Evolutionary conservation across 2,113 vertebrate genomes (phyloP).

Genomic region (Cochlearius cochlearius): DNA sequence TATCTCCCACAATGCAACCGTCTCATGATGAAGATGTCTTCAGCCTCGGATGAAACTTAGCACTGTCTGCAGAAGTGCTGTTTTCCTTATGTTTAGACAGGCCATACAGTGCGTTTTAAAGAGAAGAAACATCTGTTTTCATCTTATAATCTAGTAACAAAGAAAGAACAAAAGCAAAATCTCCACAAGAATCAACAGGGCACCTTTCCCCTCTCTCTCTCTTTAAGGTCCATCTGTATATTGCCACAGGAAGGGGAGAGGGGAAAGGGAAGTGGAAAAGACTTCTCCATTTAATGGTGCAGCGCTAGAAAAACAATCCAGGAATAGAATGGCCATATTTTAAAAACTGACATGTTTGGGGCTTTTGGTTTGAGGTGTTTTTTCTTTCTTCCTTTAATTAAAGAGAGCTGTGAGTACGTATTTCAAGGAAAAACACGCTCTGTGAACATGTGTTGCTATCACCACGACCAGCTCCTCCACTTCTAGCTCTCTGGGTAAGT

Average conservation of each 20-base stretch:
- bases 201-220: background rate
- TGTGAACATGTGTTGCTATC: background rate
- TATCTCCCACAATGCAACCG: background rate
- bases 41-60: background rate
- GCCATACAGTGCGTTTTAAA: background rate
- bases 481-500: background rate
- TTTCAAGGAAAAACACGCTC: background rate
- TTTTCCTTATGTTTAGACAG: background rate
- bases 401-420: background rate
- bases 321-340: slow-evolving; percentile 1
- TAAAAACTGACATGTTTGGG: background rate
- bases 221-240: background rate
- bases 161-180: slow-evolving; percentile 1
- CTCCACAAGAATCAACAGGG: background rate
- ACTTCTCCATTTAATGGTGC: background rate
- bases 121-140: slow-evolving; percentile 27
- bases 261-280: slow-evolving; percentile 36
- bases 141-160: background rate
- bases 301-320: slow-evolving; percentile 31
- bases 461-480: background rate
- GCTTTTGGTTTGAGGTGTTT: background rate
- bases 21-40: background rate
- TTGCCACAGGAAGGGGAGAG: background rate
- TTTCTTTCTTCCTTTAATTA: background rate
- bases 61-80: background rate